Evolutionary conservation across 1,140 invertebrate species (phyloP).

Genomic region (Leptinotarsa texana): DNA sequence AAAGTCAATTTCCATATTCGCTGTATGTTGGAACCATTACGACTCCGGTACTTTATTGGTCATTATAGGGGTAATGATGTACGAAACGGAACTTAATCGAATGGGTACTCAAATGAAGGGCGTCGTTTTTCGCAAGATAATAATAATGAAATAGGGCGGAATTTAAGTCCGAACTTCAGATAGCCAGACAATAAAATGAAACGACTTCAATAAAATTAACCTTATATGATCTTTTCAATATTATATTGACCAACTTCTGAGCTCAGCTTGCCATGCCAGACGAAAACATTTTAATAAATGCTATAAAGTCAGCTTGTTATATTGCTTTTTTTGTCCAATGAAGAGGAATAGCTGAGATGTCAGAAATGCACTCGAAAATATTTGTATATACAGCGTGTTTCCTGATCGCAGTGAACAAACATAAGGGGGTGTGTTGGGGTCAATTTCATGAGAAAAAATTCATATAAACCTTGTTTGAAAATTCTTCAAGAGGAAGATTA

Average conservation of each 20-base stretch:
- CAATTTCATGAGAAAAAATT: too few species aligned
- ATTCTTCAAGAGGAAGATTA: too few species aligned
- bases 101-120: neutral
- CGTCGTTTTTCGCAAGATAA: neutral
- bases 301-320: neutral
- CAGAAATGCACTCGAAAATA: neutral
- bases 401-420: too few species aligned
- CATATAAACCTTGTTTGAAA: too few species aligned
- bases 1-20: too few species aligned
- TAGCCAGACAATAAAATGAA: neutral
- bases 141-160: neutral
- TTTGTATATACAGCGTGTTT: neutral
- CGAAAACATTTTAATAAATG: neutral
- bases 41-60: too few species aligned
- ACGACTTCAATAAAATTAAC: neutral
- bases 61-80: neutral
- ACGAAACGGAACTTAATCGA: neutral
- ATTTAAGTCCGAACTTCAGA: neutral
- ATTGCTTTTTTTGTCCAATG: neutral
- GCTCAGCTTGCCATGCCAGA: neutral
- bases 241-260: neutral
- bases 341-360: neutral
- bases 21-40: too few species aligned
- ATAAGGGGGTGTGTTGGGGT: too few species aligned
- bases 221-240: slow-evolving; percentile 2